Evolutionary conservation across 2,113 vertebrate species (phyloP), one percentile per base, ranked within the genome.

Genomic region (Psilopsiagon aurifrons): DNA sequence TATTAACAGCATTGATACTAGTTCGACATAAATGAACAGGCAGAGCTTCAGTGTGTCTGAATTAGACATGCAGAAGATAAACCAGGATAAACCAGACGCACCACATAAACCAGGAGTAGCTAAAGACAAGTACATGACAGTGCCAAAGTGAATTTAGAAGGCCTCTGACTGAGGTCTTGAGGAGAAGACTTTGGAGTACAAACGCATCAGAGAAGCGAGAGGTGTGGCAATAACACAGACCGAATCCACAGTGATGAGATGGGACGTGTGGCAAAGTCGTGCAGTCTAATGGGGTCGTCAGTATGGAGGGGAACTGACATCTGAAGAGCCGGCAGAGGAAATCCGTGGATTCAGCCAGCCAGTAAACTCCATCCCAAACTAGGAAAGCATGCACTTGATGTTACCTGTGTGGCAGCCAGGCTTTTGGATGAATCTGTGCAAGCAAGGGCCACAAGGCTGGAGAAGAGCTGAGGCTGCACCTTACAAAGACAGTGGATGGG

Each of bases 171-270:
- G 46, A 70, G 39, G 62, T n/a, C 13, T 17, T 27, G 35, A 59
- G 31, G n/a, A 69, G n/a, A 91, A 64, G 49, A 28, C 18, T 62
- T 76, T 18, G 44, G 19, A n/a, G 67, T 22, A 55, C 6, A 29
- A 70, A 67, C 16, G 33, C 52, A 84, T 6, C 15, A 62, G 39
- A 0, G 3, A 64, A 33, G 17, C 80, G 33, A 63, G 57, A 83
- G 7, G 8, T 64, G 25, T 4, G 6, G 35, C 51, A 60, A 5
- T 17, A 66, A 8, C 4, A n/a, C 0, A 0, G 37, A 31, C 14
- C 33, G 41, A 68, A 93, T 69, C 17, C 4, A 7, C 31, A 35
- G 24, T 0, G 0, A 33, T 47, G 33, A 8, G 35, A 22, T 17
- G 20, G 22, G 6, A 28, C 1, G 0, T 6, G 41, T 43, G 35